A percentile compares a stretch with the other conserved stretches of the same genome.
Evolutionary conservation across 2,797 vertebrate species (phyloP).

Genomic region (Brotogeris chrysoptera): DNA sequence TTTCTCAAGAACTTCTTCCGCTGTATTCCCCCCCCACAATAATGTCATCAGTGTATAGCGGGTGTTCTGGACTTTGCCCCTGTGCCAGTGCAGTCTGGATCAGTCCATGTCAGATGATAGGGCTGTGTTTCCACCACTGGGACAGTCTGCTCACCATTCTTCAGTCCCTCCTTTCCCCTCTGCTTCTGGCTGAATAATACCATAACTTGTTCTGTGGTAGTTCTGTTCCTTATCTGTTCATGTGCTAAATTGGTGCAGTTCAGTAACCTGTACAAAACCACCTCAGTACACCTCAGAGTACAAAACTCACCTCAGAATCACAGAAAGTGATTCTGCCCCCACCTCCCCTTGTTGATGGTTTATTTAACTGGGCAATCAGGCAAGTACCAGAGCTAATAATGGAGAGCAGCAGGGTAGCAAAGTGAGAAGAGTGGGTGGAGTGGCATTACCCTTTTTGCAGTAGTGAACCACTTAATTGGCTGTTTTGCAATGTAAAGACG

Average conservation of each 20-base stretch:
- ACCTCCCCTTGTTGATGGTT: neutral
- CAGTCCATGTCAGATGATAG: neutral
- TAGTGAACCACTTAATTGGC: neutral
- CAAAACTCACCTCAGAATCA: too few relatives aligned
- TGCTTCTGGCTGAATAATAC: neutral
- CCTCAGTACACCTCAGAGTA: neutral
- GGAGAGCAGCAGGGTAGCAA: neutral
- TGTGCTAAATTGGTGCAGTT: neutral
- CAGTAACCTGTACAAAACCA: neutral
- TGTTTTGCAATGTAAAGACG: neutral
- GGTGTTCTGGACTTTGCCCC: neutral
- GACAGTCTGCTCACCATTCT: neutral
- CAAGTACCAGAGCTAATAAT: neutral
- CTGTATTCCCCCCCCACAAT: neutral
- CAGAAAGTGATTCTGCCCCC: neutral
- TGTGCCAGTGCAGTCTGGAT: neutral
- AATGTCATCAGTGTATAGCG: neutral
- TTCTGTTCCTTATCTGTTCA: neutral
- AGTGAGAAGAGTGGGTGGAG: neutral
- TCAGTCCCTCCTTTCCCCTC: neutral
- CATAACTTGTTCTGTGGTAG: neutral
- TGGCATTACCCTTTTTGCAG: neutral
- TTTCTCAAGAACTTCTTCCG: neutral
- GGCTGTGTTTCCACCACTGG: neutral
- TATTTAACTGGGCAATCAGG: neutral